Evolutionary conservation across 2,113 vertebrate genomes (phyloP).

Genomic region (Lophius piscatorius): DNA sequence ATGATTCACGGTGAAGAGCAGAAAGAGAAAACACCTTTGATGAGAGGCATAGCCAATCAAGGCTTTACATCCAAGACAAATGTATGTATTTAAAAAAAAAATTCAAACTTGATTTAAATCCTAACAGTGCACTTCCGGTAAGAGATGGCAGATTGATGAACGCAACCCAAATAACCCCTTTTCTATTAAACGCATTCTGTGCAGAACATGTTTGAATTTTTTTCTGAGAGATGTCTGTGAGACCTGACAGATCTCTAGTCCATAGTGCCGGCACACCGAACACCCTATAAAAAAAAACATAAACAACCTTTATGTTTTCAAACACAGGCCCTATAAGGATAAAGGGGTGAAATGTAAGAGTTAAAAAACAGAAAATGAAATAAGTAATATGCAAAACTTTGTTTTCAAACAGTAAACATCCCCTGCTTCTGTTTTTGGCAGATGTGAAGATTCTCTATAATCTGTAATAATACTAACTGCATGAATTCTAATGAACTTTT

Average conservation of each 20-base stretch:
- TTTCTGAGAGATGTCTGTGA: neutral
- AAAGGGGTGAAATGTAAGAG: too few relatives aligned
- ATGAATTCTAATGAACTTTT: too few relatives aligned
- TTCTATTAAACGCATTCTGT: constrained; percentile 5
- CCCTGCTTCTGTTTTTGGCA: too few relatives aligned
- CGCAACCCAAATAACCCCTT: constrained; percentile 8
- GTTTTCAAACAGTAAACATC: too few relatives aligned
- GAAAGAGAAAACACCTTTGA: constrained; percentile 65
- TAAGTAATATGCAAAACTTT: too few relatives aligned
- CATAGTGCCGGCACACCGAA: too few relatives aligned
- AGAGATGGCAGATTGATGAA: constrained; percentile 9
- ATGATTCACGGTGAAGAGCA: constrained; percentile 48
- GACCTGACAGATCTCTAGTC: neutral
- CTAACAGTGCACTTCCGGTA: constrained; percentile 16
- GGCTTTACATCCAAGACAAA: constrained; percentile 56
- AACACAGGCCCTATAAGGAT: too few relatives aligned
- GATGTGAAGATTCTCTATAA: too few relatives aligned
- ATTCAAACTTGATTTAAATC: constrained; percentile 31
- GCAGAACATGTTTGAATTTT: constrained; percentile 4
- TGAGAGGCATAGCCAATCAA: constrained; percentile 58
- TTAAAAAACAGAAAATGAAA: too few relatives aligned
- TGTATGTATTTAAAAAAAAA: constrained; percentile 37
- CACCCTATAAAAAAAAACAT: too few relatives aligned
- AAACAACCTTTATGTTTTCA: too few relatives aligned
- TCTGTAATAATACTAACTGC: too few relatives aligned